Evolutionary conservation across 2,888 invertebrate species (phyloP).

Genomic region (Tachystola acroxantha): DNA sequence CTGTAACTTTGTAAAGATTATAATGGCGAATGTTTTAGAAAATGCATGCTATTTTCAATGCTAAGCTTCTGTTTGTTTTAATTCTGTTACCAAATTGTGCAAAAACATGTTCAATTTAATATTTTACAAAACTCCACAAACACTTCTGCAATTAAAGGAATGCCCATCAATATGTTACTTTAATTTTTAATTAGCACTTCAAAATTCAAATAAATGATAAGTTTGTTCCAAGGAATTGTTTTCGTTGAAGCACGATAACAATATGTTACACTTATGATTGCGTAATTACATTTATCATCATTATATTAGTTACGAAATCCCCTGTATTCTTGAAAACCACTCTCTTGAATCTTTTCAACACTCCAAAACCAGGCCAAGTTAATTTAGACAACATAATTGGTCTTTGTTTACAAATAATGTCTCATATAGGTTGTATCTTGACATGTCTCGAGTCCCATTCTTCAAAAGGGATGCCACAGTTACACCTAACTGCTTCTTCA

Average conservation of each 20-base stretch:
- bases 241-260: slow-evolving; percentile 16
- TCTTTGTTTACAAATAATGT: slow-evolving; percentile 55
- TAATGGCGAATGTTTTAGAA: neutral
- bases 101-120: no score
- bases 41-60: neutral
- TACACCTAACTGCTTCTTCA: slow-evolving; percentile 45
- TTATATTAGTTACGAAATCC: slow-evolving; percentile 17
- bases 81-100: no score
- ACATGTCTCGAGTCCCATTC: slow-evolving; percentile 11
- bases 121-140: no score
- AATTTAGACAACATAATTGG: slow-evolving; percentile 2
- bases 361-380: slow-evolving; percentile 5
- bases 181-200: no score
- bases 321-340: slow-evolving; percentile 9
- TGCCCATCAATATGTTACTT: no score
- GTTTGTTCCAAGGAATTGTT: slow-evolving; percentile 4
- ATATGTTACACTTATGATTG: slow-evolving; percentile 12
- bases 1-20: neutral
- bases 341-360: slow-evolving; percentile 8
- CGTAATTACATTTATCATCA: slow-evolving; percentile 14
- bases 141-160: no score
- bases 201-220: neutral
- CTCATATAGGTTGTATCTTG: slow-evolving; percentile 12
- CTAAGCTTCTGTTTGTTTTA: no score
- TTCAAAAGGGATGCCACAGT: slow-evolving; percentile 47